Conservation (phyloP, 2,113 vertebrate species). For the Nerophis lumbriciformis region DNA sequence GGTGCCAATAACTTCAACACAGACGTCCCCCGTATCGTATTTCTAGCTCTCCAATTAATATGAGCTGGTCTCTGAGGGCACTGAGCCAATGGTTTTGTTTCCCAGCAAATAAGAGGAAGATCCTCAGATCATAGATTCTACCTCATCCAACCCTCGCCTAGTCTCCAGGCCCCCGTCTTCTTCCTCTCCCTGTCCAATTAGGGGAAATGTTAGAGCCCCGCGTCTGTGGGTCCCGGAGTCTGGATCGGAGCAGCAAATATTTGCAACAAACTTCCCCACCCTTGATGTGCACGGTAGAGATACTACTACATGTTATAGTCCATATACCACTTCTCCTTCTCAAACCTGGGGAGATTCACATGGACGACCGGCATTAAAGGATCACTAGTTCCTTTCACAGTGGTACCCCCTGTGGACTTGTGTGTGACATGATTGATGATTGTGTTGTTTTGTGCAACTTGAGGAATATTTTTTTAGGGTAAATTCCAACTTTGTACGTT, state of each 20-base stretch:
- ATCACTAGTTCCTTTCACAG: neutral
- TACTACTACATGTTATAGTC: conserved; percentile 16
- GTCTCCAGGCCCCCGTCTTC: conserved; percentile 45
- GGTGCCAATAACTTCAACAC: conserved; percentile 5
- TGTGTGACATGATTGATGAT: too few species aligned
- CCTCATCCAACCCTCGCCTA: conserved; percentile 34
- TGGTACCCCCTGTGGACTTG: too few species aligned
- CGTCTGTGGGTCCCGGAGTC: conserved; percentile 31
- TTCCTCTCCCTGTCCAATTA: conserved; percentile 57
- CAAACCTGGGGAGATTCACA: conserved; percentile 4
- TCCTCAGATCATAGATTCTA: conserved; percentile 53
- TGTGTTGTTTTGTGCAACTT: too few species aligned
- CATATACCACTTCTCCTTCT: too few species aligned
- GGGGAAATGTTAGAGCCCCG: conserved; percentile 29
- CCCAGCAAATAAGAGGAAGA: conserved; percentile 25
- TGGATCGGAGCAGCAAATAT: conserved; percentile 43
- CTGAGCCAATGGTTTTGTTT: conserved; percentile 42
- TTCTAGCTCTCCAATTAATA: conserved; percentile 47
- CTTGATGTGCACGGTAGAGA: conserved; percentile 32
- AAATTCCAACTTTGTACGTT: too few species aligned
- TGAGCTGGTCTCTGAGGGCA: conserved; percentile 41
- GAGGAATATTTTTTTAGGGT: too few species aligned
- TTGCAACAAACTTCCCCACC: conserved; percentile 29
- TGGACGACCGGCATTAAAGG: conserved; percentile 4
- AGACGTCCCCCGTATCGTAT: conserved; percentile 28